Percentiles rank a stretch among this genome's conserved stretches.
These are phyloP conservation scores for Argopecten irradians DNA, from an alignment of 1,140 invertebrate species.

Conservation along the genomic window DNA sequence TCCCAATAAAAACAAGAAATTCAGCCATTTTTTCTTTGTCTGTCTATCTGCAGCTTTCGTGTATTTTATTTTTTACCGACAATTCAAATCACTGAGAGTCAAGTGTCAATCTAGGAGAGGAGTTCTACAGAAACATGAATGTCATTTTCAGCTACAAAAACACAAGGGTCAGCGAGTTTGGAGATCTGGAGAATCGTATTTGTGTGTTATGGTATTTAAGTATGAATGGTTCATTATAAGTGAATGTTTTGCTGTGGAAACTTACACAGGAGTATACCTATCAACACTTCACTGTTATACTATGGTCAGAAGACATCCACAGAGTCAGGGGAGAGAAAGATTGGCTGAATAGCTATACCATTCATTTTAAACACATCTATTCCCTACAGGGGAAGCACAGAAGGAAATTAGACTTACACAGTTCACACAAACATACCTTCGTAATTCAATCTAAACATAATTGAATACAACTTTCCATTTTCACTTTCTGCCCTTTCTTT, in stretches of 20 bases:
- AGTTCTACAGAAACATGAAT: background rate
- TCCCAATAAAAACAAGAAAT: background rate
- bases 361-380: too few relatives aligned
- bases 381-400: too few relatives aligned
- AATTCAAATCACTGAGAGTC: background rate
- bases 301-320: too few relatives aligned
- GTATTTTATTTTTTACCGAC: background rate
- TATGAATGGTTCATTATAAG: background rate
- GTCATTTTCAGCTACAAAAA: background rate
- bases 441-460: too few relatives aligned
- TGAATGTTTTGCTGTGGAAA: constrained; percentile 5
- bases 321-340: too few relatives aligned
- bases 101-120: background rate
- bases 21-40: background rate
- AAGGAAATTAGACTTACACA: too few relatives aligned
- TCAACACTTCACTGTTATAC: background rate
- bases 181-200: background rate
- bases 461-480: too few relatives aligned
- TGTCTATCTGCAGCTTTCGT: background rate
- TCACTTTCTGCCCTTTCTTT: too few relatives aligned
- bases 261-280: background rate
- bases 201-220: background rate
- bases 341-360: too few relatives aligned
- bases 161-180: too few relatives aligned
- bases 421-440: too few relatives aligned